phyloP scores from a whole-genome alignment of 2,888 invertebrate genomes.

The Lysandra coridon region DNA sequence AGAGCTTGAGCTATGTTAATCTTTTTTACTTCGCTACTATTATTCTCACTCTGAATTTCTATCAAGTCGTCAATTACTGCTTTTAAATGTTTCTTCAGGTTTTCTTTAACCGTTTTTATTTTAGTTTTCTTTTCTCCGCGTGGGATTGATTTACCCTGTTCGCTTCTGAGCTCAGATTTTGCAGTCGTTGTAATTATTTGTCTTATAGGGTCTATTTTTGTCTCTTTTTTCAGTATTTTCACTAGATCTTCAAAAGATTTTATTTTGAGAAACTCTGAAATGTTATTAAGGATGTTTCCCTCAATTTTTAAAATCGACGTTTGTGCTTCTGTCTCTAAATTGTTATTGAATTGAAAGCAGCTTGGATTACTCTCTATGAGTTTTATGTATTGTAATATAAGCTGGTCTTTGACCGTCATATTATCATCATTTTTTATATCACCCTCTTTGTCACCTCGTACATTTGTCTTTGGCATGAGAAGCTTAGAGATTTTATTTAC shows the following conservation, averaged over 20 bases:
- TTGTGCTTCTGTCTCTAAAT: conserved; percentile 40
- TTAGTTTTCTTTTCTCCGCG: conserved; percentile 35
- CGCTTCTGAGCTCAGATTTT: conserved; percentile 15
- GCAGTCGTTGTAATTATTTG: conserved; percentile 31
- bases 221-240: conserved; percentile 49
- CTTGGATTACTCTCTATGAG: conserved; percentile 58
- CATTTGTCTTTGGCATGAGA: conserved; percentile 55
- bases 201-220: conserved; percentile 36
- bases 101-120: conserved; percentile 55
- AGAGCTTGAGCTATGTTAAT: conserved; percentile 57
- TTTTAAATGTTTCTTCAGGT: conserved; percentile 64
- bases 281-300: conserved; percentile 61
- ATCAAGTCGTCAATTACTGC: conserved; percentile 62
- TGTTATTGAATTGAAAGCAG: conserved; percentile 49
- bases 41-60: conserved; percentile 58
- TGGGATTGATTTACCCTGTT: conserved; percentile 20
- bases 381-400: conserved; percentile 62
- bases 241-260: conserved; percentile 64
- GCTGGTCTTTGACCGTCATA: conserved; percentile 62
- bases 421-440: conserved; percentile 46
- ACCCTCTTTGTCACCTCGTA: conserved; percentile 49
- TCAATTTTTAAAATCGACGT: conserved; percentile 48
- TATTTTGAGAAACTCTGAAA: conserved; percentile 67
- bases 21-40: conserved; percentile 46
- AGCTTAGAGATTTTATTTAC: conserved; percentile 64